Percentiles rank a stretch among this genome's conserved stretches.
Conservation (phyloP, 2,888 invertebrate species). For the Odontomyia ornata region DNA sequence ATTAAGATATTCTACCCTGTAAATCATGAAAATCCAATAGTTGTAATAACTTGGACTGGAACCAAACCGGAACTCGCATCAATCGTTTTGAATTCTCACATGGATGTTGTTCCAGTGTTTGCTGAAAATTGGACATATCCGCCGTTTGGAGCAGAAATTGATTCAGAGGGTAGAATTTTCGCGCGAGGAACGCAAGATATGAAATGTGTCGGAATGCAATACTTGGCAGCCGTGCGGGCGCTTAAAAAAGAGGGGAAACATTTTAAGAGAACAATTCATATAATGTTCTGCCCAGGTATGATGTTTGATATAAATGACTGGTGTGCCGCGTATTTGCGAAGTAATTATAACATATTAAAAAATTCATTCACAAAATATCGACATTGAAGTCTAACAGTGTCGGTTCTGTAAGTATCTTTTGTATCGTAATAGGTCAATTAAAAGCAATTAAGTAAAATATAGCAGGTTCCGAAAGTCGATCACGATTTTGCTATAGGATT, state of each 20-base stretch:
- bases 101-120: conserved; percentile 93
- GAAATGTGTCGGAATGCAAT: conserved; percentile 85
- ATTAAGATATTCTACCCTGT: conserved; percentile 68
- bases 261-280: conserved; percentile 73
- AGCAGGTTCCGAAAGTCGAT: no score
- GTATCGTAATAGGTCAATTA: no score
- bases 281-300: conserved; percentile 76
- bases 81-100: conserved; percentile 90
- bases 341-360: no score
- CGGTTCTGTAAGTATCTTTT: no score
- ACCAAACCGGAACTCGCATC: conserved; percentile 74
- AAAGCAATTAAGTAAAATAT: no score
- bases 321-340: no score
- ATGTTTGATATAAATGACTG: neutral
- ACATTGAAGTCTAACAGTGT: no score
- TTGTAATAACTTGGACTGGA: conserved; percentile 83
- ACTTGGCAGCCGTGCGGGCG: conserved; percentile 77
- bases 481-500: no score
- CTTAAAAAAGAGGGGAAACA: conserved; percentile 68
- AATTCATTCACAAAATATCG: no score
- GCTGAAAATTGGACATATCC: conserved; percentile 88
- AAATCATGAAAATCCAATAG: conserved; percentile 75
- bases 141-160: conserved; percentile 88
- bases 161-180: conserved; percentile 81
- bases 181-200: conserved; percentile 81